Evolutionary conservation across 2,797 vertebrate species (phyloP).

Genomic region (Stomatorhinus walkeri): DNA sequence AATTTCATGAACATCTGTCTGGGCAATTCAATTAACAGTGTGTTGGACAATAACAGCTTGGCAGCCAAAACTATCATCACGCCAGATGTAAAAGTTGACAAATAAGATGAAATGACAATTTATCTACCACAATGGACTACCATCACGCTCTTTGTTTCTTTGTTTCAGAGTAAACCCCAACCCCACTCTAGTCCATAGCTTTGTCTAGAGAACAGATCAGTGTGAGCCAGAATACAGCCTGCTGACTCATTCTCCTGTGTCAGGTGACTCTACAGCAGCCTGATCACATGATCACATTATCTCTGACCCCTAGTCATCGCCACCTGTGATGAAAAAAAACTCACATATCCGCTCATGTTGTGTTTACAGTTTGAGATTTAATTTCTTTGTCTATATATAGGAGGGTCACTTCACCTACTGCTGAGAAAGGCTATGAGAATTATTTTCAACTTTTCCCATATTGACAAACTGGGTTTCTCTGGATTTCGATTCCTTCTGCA

Average conservation of each 20-base stretch:
- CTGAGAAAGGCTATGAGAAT: neutral
- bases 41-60: neutral
- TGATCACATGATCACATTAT: neutral
- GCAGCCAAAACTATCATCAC: neutral
- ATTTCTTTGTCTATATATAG: constrained; percentile 7
- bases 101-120: neutral
- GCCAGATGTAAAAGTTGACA: neutral
- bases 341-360: neutral
- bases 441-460: neutral
- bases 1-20: neutral
- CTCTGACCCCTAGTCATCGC: neutral
- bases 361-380: neutral
- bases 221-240: neutral
- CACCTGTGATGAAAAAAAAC: neutral
- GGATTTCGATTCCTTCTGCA: neutral
- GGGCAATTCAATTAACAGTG: neutral
- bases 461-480: neutral
- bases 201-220: neutral
- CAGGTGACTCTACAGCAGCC: neutral
- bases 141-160: neutral
- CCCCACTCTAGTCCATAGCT: neutral
- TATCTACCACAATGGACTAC: neutral
- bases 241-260: neutral
- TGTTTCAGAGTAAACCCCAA: constrained; percentile 23
- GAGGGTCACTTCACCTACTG: neutral